A percentile compares a stretch with the other conserved stretches of the same genome.
phyloP scores from a whole-genome alignment of 2,113 vertebrate genomes.

The Thinocorus orbignyianus region DNA sequence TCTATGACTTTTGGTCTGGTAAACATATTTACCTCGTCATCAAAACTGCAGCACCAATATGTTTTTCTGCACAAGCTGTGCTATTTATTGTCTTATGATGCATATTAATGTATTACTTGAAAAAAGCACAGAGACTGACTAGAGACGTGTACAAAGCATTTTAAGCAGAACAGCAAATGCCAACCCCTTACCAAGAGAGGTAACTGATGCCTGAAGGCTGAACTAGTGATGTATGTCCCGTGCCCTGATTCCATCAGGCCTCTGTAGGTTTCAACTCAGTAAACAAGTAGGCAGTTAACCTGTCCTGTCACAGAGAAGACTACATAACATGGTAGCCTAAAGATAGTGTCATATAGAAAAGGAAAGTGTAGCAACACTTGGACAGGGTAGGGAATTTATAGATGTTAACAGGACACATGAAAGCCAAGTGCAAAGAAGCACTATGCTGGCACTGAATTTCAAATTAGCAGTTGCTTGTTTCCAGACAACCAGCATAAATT shows the following conservation, averaged over 20 bases:
- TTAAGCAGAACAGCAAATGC: not conserved
- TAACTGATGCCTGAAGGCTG: not conserved
- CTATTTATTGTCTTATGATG: not conserved
- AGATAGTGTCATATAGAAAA: not conserved
- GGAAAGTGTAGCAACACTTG: not conserved
- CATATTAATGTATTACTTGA: not conserved
- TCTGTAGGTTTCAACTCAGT: not conserved
- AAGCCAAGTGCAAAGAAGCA: not conserved
- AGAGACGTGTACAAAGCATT: not conserved
- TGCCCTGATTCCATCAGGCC: not conserved
- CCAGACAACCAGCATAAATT: not conserved
- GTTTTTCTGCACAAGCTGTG: not conserved
- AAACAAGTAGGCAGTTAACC: not conserved
- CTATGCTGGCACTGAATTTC: not conserved
- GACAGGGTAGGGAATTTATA: not conserved
- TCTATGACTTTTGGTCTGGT: not conserved
- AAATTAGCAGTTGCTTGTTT: not conserved
- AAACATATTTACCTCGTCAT: not conserved
- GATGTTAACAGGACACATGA: not conserved
- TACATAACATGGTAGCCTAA: not conserved
- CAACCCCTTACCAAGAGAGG: not conserved
- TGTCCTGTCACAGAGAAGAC: not conserved
- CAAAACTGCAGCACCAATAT: not conserved
- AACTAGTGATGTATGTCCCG: not conserved
- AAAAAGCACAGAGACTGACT: not conserved